Percentiles rank a stretch among this genome's conserved stretches.
phyloP scores from a whole-genome alignment of 2,113 vertebrate species.

The Gallinago undulata region DNA sequence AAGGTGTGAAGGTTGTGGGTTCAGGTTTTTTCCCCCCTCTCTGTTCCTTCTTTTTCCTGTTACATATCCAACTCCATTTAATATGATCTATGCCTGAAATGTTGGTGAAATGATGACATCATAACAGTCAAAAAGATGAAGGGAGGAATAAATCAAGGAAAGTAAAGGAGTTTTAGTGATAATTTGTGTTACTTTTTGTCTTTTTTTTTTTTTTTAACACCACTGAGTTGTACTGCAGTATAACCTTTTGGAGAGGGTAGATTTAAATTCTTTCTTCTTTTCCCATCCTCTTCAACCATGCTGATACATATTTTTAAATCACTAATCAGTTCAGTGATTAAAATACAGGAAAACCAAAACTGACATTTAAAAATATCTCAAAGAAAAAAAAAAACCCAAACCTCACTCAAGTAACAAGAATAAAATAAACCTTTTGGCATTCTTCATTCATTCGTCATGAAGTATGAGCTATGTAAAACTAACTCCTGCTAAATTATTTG shows the following conservation, averaged over 20 bases:
- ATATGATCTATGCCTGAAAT: constrained; percentile 15
- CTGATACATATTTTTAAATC: not conserved
- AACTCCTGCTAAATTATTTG: constrained; percentile 10
- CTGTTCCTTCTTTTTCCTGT: not conserved
- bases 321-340: constrained; percentile 11
- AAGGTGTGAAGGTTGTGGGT: not conserved
- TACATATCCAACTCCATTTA: constrained; percentile 4
- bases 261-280: not conserved
- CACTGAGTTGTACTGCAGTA: not conserved
- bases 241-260: not conserved
- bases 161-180: not conserved
- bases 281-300: not conserved
- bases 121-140: constrained; percentile 42
- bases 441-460: not conserved
- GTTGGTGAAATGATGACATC: constrained; percentile 34
- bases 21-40: accelerated
- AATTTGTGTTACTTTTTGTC: not conserved
- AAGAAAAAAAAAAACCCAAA: not conserved
- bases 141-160: constrained; percentile 14
- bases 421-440: not conserved
- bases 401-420: not conserved
- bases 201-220: constrained; percentile 12
- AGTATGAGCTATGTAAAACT: not conserved
- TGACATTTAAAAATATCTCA: not conserved
- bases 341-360: constrained; percentile 10